A percentile compares a stretch with the other conserved stretches of the same genome.
Evolutionary conservation across 1,140 invertebrate species (phyloP).

Genomic region (Armadillidium nasatum): DNA sequence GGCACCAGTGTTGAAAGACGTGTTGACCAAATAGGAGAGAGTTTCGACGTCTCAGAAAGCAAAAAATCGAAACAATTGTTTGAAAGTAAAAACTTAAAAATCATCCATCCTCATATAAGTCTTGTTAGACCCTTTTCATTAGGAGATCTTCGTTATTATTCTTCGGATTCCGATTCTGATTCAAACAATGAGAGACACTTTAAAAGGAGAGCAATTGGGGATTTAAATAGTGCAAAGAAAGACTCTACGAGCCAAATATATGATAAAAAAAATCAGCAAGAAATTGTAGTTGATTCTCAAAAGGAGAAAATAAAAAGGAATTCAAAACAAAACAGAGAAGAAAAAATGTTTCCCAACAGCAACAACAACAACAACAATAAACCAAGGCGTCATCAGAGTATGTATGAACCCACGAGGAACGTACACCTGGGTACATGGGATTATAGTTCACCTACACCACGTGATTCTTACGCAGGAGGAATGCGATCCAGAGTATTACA

Average conservation of each 20-base stretch:
- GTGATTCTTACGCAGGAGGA: neutral
- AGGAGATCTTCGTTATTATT: slow-evolving; percentile 28
- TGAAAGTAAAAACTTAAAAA: neutral
- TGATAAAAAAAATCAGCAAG: too few relatives aligned
- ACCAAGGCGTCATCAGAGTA: slow-evolving; percentile 31
- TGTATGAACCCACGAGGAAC: slow-evolving; percentile 20
- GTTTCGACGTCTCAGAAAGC: neutral
- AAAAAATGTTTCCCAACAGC: neutral
- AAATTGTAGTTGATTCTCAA: too few relatives aligned
- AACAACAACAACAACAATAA: neutral
- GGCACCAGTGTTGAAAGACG: neutral
- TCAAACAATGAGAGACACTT: slow-evolving; percentile 22
- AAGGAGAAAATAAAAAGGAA: neutral
- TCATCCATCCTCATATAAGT: neutral
- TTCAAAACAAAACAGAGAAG: neutral
- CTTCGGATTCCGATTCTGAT: slow-evolving; percentile 25
- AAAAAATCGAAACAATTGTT: neutral
- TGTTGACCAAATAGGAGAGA: neutral
- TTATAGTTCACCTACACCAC: neutral
- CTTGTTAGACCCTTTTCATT: slow-evolving; percentile 25
- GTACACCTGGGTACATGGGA: slow-evolving; percentile 1
- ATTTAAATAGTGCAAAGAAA: neutral
- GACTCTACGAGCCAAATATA: neutral
- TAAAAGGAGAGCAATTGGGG: neutral
- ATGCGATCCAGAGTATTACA: neutral